Evolutionary conservation across 2,797 vertebrate genomes (phyloP).

Genomic region (Eremophila alpestris): DNA sequence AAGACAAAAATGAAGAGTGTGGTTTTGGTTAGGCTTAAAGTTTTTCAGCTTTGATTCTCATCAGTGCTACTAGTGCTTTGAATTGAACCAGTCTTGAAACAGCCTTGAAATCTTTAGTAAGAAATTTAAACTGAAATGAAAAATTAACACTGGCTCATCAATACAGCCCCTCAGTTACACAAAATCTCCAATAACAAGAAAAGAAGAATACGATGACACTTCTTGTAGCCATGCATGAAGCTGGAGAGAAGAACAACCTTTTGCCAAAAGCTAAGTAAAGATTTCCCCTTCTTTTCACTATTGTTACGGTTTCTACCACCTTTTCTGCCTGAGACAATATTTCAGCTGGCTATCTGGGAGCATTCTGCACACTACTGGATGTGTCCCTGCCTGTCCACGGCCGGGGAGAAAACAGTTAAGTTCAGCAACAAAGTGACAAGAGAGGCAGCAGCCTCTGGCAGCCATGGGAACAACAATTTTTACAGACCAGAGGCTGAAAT

Average conservation of each 20-base stretch:
- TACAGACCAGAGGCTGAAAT: slow-evolving; percentile 27
- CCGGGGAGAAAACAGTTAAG: neutral
- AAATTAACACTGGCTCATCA: neutral
- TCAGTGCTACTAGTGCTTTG: neutral
- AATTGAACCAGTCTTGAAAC: neutral
- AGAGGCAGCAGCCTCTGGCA: neutral
- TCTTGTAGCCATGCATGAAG: neutral
- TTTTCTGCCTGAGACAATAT: rapidly evolving
- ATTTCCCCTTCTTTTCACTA: neutral
- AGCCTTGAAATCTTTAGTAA: neutral
- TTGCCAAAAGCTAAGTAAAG: neutral
- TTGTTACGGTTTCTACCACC: neutral
- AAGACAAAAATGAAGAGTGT: neutral
- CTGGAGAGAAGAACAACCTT: neutral
- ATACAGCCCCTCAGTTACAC: neutral
- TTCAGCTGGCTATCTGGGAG: neutral
- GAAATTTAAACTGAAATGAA: neutral
- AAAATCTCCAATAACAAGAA: neutral
- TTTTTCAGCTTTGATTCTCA: neutral
- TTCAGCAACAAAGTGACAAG: neutral
- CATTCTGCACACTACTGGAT: neutral
- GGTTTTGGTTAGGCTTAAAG: neutral
- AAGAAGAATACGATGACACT: neutral
- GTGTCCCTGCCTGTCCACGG: rapidly evolving
- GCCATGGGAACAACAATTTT: slow-evolving; percentile 19